A percentile compares a stretch with the other conserved stretches of the same genome.
Evolutionary conservation across 1,140 invertebrate species (phyloP).

Genomic region (Dolichoris vasculosae): DNA sequence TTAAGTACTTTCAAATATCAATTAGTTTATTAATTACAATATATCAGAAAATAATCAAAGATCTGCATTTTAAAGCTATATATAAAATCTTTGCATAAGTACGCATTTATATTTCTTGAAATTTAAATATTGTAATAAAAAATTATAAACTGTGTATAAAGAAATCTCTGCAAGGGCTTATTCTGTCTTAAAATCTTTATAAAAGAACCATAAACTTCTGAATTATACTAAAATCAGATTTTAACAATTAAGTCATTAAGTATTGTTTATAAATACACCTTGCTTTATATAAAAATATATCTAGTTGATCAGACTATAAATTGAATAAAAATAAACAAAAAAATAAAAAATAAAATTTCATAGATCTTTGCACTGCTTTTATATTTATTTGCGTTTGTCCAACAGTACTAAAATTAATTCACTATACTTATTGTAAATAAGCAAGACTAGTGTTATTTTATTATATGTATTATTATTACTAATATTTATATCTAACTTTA

Average conservation of each 20-base stretch:
- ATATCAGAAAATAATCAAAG: conserved; percentile 11
- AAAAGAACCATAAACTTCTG: background rate
- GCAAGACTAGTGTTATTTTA: conserved; percentile 29
- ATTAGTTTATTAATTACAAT: background rate
- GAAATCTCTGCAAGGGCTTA: background rate
- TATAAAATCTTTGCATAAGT: conserved; percentile 21
- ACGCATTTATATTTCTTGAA: background rate
- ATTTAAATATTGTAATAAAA: conserved; percentile 23
- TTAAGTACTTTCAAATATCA: conserved; percentile 14
- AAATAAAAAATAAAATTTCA: too few relatives aligned
- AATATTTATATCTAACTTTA: conserved; percentile 14
- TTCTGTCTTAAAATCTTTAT: conserved; percentile 12
- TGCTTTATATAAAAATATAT: background rate
- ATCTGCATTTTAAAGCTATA: conserved; percentile 3
- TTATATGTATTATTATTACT: conserved; percentile 21
- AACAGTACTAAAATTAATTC: background rate
- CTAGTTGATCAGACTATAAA: background rate
- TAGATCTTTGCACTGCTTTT: too few relatives aligned
- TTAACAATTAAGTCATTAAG: background rate
- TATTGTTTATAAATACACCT: background rate
- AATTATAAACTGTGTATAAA: background rate
- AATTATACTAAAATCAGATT: conserved; percentile 9
- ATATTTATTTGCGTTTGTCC: background rate
- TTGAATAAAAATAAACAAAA: too few relatives aligned
- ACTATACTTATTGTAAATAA: conserved; percentile 2